These are phyloP conservation scores for Acrobasis suavella DNA, from an alignment of 2,888 invertebrate species.

Conservation along the genomic window DNA sequence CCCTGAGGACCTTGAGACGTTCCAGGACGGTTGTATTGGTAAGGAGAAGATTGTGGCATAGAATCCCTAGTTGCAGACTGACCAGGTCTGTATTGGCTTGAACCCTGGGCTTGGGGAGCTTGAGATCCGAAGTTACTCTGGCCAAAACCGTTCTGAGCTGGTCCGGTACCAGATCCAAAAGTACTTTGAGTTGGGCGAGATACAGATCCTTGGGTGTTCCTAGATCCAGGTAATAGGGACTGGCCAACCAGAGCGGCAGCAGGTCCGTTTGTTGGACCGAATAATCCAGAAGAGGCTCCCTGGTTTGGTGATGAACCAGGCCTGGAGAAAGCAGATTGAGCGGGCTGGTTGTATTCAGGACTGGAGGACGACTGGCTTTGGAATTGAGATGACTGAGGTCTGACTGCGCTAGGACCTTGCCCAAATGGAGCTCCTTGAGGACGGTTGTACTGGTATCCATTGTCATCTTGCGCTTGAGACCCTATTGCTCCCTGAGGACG, in stretches of 20 bases:
- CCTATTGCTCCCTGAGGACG: conserved; percentile 22
- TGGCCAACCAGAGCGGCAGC: conserved; percentile 27
- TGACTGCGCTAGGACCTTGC: conserved; percentile 20
- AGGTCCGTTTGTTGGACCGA: conserved; percentile 28
- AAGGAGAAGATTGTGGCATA: conserved; percentile 40
- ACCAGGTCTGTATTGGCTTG: conserved; percentile 25
- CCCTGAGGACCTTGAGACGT: conserved; percentile 26
- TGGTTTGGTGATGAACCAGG: conserved; percentile 28
- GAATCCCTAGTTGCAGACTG: conserved; percentile 29
- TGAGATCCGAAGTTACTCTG: conserved; percentile 30
- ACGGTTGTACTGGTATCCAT: conserved; percentile 40
- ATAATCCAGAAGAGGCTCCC: conserved; percentile 29
- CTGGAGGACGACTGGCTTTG: not conserved
- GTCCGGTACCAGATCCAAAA: conserved; percentile 26
- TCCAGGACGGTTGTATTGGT: conserved; percentile 48
- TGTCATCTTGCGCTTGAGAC: conserved; percentile 31
- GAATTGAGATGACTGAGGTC: not conserved
- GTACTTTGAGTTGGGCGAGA: conserved; percentile 23
- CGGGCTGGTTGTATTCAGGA: not conserved
- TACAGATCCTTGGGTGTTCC: not conserved
- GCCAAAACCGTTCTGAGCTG: conserved; percentile 10
- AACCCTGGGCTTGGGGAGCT: conserved; percentile 24
- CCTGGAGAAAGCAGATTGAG: conserved; percentile 21
- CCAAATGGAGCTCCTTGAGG: conserved; percentile 28
- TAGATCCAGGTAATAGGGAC: conserved; percentile 20